These are phyloP conservation scores for Yoshiicerus persimilis DNA, from an alignment of 1,140 invertebrate genomes.

Conservation along the genomic window DNA sequence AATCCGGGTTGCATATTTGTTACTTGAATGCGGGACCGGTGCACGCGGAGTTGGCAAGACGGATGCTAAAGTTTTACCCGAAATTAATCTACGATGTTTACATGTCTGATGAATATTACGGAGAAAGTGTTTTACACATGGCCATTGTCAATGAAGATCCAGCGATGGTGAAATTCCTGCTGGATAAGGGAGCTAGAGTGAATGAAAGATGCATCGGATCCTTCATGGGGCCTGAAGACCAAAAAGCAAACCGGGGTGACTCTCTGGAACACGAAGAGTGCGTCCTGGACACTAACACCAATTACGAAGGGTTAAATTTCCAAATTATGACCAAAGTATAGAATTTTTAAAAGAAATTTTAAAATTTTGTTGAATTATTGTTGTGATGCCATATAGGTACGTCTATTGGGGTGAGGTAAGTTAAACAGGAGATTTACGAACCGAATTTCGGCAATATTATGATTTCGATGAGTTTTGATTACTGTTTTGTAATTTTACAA, in stretches of 20 bases:
- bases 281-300: conserved; percentile 78
- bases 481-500: conserved; percentile 79
- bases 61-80: conserved; percentile 86
- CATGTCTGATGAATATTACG: conserved; percentile 94
- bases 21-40: conserved; percentile 85
- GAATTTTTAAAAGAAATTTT: too few species aligned
- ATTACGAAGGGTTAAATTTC: conserved; percentile 96
- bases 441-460: not conserved
- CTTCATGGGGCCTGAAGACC: conserved; percentile 97
- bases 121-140: conserved; percentile 90
- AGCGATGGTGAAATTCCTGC: conserved; percentile 91
- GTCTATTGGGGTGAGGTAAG: not conserved
- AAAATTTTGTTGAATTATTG: too few species aligned
- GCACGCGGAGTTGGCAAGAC: conserved; percentile 89
- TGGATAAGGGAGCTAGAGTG: conserved; percentile 87
- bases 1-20: conserved; percentile 86
- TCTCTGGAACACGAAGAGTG: conserved; percentile 90
- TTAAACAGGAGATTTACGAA: too few species aligned
- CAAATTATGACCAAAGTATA: too few species aligned
- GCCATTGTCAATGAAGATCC: conserved; percentile 98
- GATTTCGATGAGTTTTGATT: conserved; percentile 76
- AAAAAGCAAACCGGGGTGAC: conserved; percentile 85
- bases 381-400: not conserved
- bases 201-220: conserved; percentile 89
- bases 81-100: conserved; percentile 96